A percentile compares a stretch with the other conserved stretches of the same genome.
phyloP scores from a whole-genome alignment of 23 tunicate genomes.

The Botrylloides violaceus region DNA sequence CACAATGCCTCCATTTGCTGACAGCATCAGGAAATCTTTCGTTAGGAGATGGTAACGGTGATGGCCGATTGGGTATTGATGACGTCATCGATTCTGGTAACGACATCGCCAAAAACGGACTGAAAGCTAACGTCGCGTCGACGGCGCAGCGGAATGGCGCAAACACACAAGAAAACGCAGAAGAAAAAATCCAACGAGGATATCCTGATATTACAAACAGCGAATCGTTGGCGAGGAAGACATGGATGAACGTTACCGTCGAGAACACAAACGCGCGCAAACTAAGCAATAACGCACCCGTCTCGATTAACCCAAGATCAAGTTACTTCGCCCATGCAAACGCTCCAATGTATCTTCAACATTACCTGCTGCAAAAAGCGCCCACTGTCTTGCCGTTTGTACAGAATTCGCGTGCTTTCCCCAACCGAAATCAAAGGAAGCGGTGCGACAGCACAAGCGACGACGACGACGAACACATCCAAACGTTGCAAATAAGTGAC shows the following conservation, averaged over 20 bases:
- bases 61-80: conserved; percentile 26
- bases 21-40: conserved; percentile 78
- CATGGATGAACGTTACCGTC: neutral
- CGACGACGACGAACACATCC: conserved; percentile 21
- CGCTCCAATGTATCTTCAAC: neutral
- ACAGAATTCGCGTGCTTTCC: neutral
- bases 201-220: neutral
- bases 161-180: neutral
- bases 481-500: conserved; percentile 26
- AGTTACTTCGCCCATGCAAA: neutral
- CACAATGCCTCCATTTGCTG: conserved; percentile 64
- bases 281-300: neutral
- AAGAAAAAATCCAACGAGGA: neutral
- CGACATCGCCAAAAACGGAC: neutral
- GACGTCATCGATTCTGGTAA: neutral
- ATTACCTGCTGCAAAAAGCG: neutral
- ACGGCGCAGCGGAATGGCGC: neutral
- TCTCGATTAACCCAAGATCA: neutral
- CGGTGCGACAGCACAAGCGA: neutral
- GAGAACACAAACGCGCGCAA: neutral
- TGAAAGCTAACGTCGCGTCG: neutral
- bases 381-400: neutral
- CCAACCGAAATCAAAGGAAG: neutral
- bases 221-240: neutral
- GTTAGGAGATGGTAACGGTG: neutral